phyloP scores from a whole-genome alignment of 1,140 invertebrate species.

The Anoplophora glabripennis region DNA sequence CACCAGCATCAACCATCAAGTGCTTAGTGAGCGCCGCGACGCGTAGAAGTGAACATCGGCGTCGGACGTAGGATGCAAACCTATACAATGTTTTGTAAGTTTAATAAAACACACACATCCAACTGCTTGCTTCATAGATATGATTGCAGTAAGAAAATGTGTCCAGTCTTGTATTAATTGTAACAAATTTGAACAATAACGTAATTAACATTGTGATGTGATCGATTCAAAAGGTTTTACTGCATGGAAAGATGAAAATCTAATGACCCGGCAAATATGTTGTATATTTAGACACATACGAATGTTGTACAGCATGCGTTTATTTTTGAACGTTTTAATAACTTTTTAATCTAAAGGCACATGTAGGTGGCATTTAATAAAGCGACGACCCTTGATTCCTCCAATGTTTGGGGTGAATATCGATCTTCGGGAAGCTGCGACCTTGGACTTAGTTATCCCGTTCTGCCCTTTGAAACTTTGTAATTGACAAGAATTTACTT shows the following conservation, averaged over 20 bases:
- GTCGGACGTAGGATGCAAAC: background rate
- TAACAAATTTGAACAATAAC: background rate
- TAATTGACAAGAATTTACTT: background rate
- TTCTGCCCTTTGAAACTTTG: background rate
- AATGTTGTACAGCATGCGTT: background rate
- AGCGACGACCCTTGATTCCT: background rate
- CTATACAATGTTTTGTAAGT: constrained; percentile 15
- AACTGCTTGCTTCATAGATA: background rate
- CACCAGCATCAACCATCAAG: background rate
- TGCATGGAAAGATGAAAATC: background rate
- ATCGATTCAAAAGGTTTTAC: too few relatives aligned
- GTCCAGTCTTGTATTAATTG: background rate
- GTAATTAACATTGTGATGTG: background rate
- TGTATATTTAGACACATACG: background rate
- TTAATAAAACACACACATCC: background rate
- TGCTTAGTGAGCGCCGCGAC: background rate
- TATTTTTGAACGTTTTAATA: background rate
- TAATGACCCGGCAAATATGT: background rate
- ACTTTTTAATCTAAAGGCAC: too few relatives aligned
- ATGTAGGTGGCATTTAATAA: background rate
- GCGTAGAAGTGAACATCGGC: background rate
- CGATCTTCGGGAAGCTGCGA: constrained; percentile 16
- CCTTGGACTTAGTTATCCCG: constrained; percentile 14
- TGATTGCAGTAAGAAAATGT: background rate
- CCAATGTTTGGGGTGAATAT: constrained; percentile 3